These are phyloP conservation scores for Amphiprion clarkii DNA, from an alignment of 2,797 vertebrate species.

Conservation along the genomic window DNA sequence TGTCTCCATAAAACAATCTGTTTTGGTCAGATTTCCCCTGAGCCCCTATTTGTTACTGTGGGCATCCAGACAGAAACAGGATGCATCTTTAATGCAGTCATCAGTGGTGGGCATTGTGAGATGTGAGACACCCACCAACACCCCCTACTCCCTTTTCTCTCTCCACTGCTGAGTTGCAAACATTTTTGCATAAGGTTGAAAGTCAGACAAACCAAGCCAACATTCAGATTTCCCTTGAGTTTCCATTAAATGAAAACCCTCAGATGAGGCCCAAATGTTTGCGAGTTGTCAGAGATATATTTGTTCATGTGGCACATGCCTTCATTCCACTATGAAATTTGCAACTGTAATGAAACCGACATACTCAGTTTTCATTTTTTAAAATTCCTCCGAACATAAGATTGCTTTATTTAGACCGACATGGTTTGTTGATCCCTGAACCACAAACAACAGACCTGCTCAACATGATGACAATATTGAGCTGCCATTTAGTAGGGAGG, in stretches of 20 bases:
- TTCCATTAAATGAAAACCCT: slow-evolving; percentile 47
- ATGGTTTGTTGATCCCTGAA: slow-evolving; percentile 7
- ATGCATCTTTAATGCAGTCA: slow-evolving; percentile 54
- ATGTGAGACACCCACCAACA: not conserved
- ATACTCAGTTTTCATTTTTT: slow-evolving; percentile 17
- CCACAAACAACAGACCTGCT: slow-evolving; percentile 1
- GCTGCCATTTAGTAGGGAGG: not conserved
- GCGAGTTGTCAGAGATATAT: slow-evolving; percentile 15
- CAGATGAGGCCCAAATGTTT: slow-evolving; percentile 47
- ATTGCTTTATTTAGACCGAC: slow-evolving; percentile 26
- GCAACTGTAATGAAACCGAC: slow-evolving; percentile 46
- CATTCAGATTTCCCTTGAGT: slow-evolving; percentile 65
- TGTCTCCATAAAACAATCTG: slow-evolving; percentile 11
- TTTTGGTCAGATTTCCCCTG: slow-evolving; percentile 47
- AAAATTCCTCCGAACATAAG: slow-evolving; percentile 23
- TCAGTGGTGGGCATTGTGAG: slow-evolving; percentile 35
- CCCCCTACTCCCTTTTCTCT: not conserved
- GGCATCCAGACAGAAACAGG: slow-evolving; percentile 48
- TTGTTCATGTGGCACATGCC: slow-evolving; percentile 26
- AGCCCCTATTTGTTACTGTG: slow-evolving; percentile 39
- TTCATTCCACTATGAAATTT: slow-evolving; percentile 51
- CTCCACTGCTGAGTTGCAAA: slow-evolving; percentile 16
- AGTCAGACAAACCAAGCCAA: slow-evolving; percentile 32
- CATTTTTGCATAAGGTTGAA: slow-evolving; percentile 43
- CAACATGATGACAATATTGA: not conserved